Percentiles rank a stretch among this genome's conserved stretches.
These are phyloP conservation scores for Cremastobaeus sp. DNA, from an alignment of 2,888 invertebrate genomes.

Conservation along the genomic window DNA sequence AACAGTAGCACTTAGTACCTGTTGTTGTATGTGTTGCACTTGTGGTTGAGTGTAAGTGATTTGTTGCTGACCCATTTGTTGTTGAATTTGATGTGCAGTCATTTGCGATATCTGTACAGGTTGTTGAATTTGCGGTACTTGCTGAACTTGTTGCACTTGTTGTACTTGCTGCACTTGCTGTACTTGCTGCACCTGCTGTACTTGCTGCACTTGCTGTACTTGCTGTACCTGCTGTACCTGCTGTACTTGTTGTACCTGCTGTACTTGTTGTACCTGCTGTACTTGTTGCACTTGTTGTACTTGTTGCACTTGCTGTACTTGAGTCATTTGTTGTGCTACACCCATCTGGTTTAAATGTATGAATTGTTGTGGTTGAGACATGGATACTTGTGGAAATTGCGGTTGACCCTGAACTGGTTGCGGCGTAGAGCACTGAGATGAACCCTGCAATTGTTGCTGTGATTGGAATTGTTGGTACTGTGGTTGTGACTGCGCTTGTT, in stretches of 20 bases:
- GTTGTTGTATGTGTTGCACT: slow-evolving; percentile 73
- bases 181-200: slow-evolving; percentile 76
- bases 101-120: slow-evolving; percentile 73
- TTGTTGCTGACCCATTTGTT: slow-evolving; percentile 65
- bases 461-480: slow-evolving; percentile 54
- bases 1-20: slow-evolving; percentile 65
- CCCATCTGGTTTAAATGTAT: too few species aligned
- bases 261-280: slow-evolving; percentile 73
- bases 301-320: not conserved
- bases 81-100: slow-evolving; percentile 68
- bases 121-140: slow-evolving; percentile 79
- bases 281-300: slow-evolving; percentile 63
- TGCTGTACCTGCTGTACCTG: slow-evolving; percentile 77
- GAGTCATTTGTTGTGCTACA: not conserved
- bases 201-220: slow-evolving; percentile 80
- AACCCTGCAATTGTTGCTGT: slow-evolving; percentile 72
- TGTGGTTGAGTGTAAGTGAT: slow-evolving; percentile 71
- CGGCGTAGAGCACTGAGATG: too few species aligned
- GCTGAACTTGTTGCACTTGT: slow-evolving; percentile 73
- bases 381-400: slow-evolving; percentile 70
- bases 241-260: slow-evolving; percentile 77
- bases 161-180: slow-evolving; percentile 73
- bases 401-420: slow-evolving; percentile 63
- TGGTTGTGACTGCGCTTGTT: slow-evolving; percentile 67
- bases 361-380: not conserved